Evolutionary conservation across 2,888 invertebrate species (phyloP), one percentile per base, ranked within the genome.

Genomic region (Stenoptilia bipunctidactyla): DNA sequence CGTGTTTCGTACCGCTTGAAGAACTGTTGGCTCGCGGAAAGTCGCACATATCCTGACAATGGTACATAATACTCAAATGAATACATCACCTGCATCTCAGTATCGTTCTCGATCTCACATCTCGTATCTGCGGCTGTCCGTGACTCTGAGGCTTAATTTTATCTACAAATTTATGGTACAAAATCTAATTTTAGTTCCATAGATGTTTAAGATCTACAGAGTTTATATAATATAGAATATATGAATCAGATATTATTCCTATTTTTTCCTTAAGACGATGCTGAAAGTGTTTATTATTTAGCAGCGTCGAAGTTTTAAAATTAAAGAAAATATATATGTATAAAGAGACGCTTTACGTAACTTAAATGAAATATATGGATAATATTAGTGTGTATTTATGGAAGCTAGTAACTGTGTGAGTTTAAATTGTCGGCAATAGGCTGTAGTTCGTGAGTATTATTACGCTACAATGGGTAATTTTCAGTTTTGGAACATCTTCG

Each of bases 111-210:
- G n/a, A n/a, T n/a, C n/a, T n/a, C n/a, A 30, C 12, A 30, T 20
- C 20, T 20, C n/a, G 10, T 12, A 10, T 30, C n/a, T 30, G 30
- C 30, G 55, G 46, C 58, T 51, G 54, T 55, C 55, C 61, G 66
- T 65, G 64, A 56, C 52, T 45, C 8, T 48, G 65, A 61, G 67
- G 69, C 68, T 74, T 76, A 64, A 70, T 73, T 75, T 75, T 67
- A 72, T 68, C 65, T 56, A 66, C 64, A 66, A 69, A 55, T 52
- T 67, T 63, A 77, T 76, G 79, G 79, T 80, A 80, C 79, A 80
- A 80, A 79, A 66, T 64, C 63, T 77, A 73, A 77, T 72, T 75
- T 77, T 76, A 77, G 71, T 76, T 77, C 72, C 71, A 76, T 80
- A 80, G 74, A 66, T 56, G 53, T 67, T 65, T 77, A 79, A 76